Conservation (phyloP, 2,113 vertebrate species). For the Odobenus rosmarus region DNA sequence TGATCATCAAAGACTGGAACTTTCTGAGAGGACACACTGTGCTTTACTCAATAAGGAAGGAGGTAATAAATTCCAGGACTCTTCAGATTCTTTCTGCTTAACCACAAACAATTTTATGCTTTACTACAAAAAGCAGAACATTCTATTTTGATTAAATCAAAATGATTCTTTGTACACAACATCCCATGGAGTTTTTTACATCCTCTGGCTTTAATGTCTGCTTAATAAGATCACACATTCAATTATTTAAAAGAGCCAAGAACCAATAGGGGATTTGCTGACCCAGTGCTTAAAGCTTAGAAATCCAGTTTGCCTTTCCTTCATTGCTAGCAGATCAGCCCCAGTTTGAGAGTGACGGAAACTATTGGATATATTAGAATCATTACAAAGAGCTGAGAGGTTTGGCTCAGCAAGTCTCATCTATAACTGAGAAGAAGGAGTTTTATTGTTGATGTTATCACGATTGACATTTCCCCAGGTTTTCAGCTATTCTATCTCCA, state of each 20-base stretch:
- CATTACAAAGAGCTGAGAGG: constrained; percentile 43
- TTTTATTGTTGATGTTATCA: constrained; percentile 65
- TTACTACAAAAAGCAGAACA: constrained; percentile 39
- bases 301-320: constrained; percentile 71
- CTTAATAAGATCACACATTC: constrained; percentile 70
- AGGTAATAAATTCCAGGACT: not conserved
- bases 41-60: not conserved
- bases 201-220: constrained; percentile 62
- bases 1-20: not conserved
- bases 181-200: constrained; percentile 21
- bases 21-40: not conserved
- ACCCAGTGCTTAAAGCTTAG: constrained; percentile 60
- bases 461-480: constrained; percentile 59
- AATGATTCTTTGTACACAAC: constrained; percentile 29
- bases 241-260: constrained; percentile 69
- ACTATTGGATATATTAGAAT: constrained; percentile 52
- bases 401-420: constrained; percentile 50
- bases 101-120: constrained; percentile 41
- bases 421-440: constrained; percentile 49
- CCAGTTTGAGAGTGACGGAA: constrained; percentile 50
- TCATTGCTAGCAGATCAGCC: constrained; percentile 54
- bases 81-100: not conserved
- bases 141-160: constrained; percentile 61
- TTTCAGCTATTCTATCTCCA: constrained; percentile 56
- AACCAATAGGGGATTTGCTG: constrained; percentile 56